Conservation (phyloP, 2,888 invertebrate genomes). For the Hydriomena furcata region DNA sequence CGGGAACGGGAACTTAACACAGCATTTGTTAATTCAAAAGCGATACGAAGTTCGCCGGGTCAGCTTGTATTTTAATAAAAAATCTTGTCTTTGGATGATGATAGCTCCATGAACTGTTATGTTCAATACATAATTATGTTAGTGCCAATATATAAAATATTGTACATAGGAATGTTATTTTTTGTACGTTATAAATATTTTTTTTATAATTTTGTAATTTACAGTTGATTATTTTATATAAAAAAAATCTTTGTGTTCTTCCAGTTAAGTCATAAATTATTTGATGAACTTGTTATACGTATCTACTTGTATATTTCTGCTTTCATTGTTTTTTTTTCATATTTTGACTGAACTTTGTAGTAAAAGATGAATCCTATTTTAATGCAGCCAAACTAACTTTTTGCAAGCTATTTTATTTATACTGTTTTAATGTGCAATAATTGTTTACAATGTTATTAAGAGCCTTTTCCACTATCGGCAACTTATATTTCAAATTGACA, state of each 20-base stretch:
- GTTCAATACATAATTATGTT: background rate
- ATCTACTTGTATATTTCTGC: too few species aligned
- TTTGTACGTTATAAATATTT: slow-evolving; percentile 5
- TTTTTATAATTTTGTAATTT: background rate
- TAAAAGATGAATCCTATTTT: background rate
- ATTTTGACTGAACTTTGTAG: background rate
- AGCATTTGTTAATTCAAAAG: too few species aligned
- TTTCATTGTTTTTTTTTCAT: background rate
- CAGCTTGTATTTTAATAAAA: too few species aligned
- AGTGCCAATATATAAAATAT: slow-evolving; percentile 13
- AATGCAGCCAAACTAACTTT: background rate
- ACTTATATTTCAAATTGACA: background rate
- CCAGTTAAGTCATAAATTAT: background rate
- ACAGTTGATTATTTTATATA: too few species aligned
- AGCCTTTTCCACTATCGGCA: too few species aligned
- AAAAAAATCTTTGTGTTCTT: background rate
- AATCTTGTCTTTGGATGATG: too few species aligned
- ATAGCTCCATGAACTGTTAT: too few species aligned
- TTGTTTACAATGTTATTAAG: background rate
- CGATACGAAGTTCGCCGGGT: too few species aligned
- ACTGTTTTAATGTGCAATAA: slow-evolving; percentile 3
- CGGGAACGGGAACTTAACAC: too few species aligned
- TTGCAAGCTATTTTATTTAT: background rate
- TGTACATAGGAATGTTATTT: slow-evolving; percentile 3
- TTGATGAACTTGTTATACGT: background rate